Evolutionary conservation across 2,888 invertebrate species (phyloP), one percentile per base, ranked within the genome.

Genomic region (Cephus runcator): DNA sequence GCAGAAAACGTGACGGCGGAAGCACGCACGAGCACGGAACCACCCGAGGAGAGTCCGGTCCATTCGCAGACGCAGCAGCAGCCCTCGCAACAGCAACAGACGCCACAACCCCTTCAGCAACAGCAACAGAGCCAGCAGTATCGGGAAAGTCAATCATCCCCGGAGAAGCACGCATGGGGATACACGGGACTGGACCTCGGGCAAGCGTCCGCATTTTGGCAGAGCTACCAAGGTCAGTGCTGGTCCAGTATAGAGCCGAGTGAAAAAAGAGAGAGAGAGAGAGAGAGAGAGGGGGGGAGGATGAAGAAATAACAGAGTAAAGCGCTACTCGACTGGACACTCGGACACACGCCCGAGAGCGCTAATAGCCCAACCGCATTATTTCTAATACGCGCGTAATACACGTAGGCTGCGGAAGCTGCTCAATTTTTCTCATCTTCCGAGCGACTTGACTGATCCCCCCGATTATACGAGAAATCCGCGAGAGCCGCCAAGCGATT

Each of bases 201-300:
- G 77, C 96, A 96, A 69, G 95, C 96, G 33, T 88, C 91, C 75
- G 97, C 97, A 73, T 97, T 97, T 92, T 97, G 97, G 97, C 97
- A 97, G 91, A 97, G 97, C 92, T 97, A 97, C 92, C 97, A 97
- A 90, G 97, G 97, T 97, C 91, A 94, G 95, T 91, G 81, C 56
- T 56, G 23, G 9, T 56, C 23, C 56, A 3, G 6, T 77, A 15
- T 15, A 76, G 71, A 69, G 23, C 69, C 15, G 30, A 69, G 15
- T 23, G 34, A 75, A 73, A 31, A 15, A 12, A 73, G 34, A 34
- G 34, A 34, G 11, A 34, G 69, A 34, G 35, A 75, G 73, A 34
- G 4, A 40, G 12, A 36, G 36, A 34, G 34, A 30, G 69, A 56
- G 35, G 40, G 73, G 31, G 15, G 6, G 1, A 15, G 40, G 15